A percentile compares a stretch with the other conserved stretches of the same genome.
Evolutionary conservation across 2,797 vertebrate species (phyloP).

Genomic region (Dicrostonyx torquatus): DNA sequence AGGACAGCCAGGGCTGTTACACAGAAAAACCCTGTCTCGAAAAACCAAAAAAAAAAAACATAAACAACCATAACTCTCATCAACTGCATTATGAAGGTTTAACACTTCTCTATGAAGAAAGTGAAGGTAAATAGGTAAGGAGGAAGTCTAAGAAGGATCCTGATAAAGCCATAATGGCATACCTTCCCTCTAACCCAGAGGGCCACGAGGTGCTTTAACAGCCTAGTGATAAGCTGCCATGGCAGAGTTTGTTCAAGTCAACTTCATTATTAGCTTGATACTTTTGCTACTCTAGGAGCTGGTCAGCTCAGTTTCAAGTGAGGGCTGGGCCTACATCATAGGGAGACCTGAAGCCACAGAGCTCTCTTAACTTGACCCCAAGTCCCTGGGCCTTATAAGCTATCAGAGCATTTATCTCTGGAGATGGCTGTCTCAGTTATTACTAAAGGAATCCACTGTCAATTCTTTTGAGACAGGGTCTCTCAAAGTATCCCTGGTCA

Average conservation of each 20-base stretch:
- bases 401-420: slow-evolving; percentile 29
- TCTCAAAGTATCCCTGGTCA: background rate
- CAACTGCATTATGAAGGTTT: background rate
- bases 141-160: background rate
- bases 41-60: too few species aligned
- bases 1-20: too few species aligned
- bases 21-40: too few species aligned
- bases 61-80: background rate
- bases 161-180: slow-evolving; percentile 5
- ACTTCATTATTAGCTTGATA: slow-evolving; percentile 2
- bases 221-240: slow-evolving; percentile 43
- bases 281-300: background rate
- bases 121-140: background rate
- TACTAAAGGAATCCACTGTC: background rate
- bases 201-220: background rate
- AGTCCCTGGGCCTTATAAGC: slow-evolving; percentile 1
- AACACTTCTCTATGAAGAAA: slow-evolving; percentile 7
- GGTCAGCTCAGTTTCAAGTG: background rate
- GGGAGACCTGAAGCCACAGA: background rate
- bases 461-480: background rate
- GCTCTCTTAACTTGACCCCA: background rate
- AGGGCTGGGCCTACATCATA: background rate
- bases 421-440: background rate
- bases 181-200: slow-evolving; percentile 48
- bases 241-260: slow-evolving; percentile 40